Percentiles rank a stretch among this genome's conserved stretches.
These are phyloP conservation scores for Huso huso DNA, from an alignment of 2,797 vertebrate genomes.

Conservation along the genomic window DNA sequence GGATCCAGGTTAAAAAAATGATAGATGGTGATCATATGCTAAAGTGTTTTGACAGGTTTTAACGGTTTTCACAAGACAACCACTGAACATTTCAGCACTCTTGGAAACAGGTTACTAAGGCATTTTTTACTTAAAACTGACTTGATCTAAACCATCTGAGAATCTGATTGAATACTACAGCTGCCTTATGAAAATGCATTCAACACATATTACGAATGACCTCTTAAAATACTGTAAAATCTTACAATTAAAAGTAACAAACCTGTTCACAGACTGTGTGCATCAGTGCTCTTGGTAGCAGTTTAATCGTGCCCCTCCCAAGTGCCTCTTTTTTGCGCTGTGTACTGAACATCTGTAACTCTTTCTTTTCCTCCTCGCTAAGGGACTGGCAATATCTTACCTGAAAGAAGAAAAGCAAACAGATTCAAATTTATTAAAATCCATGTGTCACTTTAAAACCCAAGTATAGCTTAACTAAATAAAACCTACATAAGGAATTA, in stretches of 20 bases:
- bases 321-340: conserved; percentile 94
- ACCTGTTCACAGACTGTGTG: conserved; percentile 85
- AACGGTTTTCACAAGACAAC: conserved; percentile 18
- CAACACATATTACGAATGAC: too few relatives aligned
- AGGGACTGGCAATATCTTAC: conserved; percentile 90
- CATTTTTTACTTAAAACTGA: too few relatives aligned
- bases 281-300: conserved; percentile 70
- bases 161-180: too few relatives aligned
- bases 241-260: conserved; percentile 27
- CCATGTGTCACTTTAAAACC: too few relatives aligned
- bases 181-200: too few relatives aligned
- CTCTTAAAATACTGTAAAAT: too few relatives aligned
- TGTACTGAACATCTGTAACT: conserved; percentile 88
- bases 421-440: too few relatives aligned
- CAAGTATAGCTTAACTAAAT: too few relatives aligned
- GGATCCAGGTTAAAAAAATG: neutral
- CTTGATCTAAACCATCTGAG: too few relatives aligned
- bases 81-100: conserved; percentile 1
- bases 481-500: too few relatives aligned
- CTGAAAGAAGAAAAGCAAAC: conserved; percentile 43
- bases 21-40: conserved; percentile 6
- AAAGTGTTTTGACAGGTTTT: conserved; percentile 28
- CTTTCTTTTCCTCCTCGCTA: conserved; percentile 92
- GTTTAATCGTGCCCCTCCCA: conserved; percentile 82
- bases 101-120: too few relatives aligned